Percentiles rank a stretch among this genome's conserved stretches.
Conservation (phyloP, 2,888 invertebrate species). For the Odontothrips loti region DNA sequence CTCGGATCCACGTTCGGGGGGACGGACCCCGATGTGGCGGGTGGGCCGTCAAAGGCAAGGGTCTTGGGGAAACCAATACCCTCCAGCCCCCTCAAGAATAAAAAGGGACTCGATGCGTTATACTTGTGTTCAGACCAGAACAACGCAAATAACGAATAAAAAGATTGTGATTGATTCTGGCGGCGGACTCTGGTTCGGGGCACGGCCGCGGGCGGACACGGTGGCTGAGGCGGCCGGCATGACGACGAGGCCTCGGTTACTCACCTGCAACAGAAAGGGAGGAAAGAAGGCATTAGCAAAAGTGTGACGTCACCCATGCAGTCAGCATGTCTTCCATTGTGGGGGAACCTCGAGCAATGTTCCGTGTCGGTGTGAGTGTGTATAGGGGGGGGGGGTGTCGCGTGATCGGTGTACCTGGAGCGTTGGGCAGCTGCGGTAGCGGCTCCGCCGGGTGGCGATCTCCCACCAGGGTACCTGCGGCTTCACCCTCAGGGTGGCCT, state of each 20-base stretch:
- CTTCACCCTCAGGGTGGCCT: conserved; percentile 53
- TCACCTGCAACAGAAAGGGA: background rate
- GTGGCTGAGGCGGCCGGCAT: too few species aligned
- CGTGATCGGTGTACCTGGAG: conserved; percentile 54
- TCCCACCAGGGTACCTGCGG: conserved; percentile 86
- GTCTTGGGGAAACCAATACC: too few species aligned
- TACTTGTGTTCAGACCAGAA: too few species aligned
- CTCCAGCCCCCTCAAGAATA: too few species aligned
- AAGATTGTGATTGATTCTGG: too few species aligned
- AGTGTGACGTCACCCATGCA: background rate
- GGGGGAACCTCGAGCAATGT: background rate
- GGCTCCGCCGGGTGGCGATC: conserved; percentile 68
- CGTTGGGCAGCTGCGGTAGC: conserved; percentile 76
- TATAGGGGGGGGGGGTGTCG: background rate
- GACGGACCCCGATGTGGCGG: too few species aligned
- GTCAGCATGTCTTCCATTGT: background rate
- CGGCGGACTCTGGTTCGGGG: too few species aligned
- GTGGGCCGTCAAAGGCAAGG: too few species aligned
- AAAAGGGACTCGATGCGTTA: too few species aligned
- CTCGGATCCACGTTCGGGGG: too few species aligned
- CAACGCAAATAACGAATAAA: too few species aligned
- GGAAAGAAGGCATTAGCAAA: background rate
- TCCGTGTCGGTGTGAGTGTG: background rate
- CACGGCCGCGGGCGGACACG: too few species aligned
- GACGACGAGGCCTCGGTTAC: background rate